A percentile compares a stretch with the other conserved stretches of the same genome.
Conservation (phyloP, 2,888 invertebrate genomes). For the Cerastoderma edule region DNA sequence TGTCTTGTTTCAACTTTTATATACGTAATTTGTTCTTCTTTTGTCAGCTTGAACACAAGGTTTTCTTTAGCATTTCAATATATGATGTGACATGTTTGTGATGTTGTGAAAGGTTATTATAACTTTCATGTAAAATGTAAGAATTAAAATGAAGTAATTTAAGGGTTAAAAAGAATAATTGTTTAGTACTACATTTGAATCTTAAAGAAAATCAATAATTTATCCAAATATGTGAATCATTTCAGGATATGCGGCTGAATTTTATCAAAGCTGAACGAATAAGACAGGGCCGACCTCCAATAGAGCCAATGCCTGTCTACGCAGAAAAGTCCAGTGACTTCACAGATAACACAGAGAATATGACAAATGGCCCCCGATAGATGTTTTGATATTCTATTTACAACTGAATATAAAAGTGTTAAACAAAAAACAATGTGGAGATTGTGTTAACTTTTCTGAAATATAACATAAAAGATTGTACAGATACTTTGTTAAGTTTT, state of each 20-base stretch:
- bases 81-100: too few relatives aligned
- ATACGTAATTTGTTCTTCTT: too few relatives aligned
- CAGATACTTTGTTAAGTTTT: background rate
- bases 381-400: background rate
- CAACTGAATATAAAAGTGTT: too few relatives aligned
- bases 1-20: too few relatives aligned
- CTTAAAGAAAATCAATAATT: background rate
- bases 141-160: background rate
- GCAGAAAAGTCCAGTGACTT: background rate
- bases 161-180: background rate
- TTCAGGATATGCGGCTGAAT: background rate
- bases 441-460: background rate
- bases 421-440: background rate
- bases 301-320: constrained; percentile 8
- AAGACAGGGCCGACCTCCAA: constrained; percentile 2
- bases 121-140: background rate
- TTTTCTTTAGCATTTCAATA: too few relatives aligned
- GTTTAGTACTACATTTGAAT: background rate
- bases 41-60: too few relatives aligned
- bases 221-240: background rate
- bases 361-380: background rate
- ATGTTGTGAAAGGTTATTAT: background rate
- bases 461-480: background rate
- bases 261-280: constrained; percentile 8
- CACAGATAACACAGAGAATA: constrained; percentile 1